These are phyloP conservation scores for Centruroides vittatus DNA, from an alignment of 1,140 invertebrate genomes.

Conservation along the genomic window DNA sequence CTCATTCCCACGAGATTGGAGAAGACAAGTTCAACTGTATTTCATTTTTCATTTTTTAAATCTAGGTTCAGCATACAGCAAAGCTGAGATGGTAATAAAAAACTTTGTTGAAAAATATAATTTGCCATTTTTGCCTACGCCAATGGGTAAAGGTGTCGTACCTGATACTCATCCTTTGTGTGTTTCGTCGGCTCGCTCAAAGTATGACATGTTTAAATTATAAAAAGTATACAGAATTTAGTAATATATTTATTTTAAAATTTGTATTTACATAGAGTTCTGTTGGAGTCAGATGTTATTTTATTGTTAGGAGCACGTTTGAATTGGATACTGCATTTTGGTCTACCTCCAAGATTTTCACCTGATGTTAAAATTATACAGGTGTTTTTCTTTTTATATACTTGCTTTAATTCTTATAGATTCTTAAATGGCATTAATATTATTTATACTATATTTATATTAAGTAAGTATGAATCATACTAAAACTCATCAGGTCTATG, in stretches of 20 bases:
- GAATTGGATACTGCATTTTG: constrained; percentile 98
- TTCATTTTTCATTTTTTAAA: not conserved
- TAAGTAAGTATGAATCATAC: too few species aligned
- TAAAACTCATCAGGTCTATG: too few species aligned
- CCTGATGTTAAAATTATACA: constrained; percentile 78
- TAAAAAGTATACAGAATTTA: too few species aligned
- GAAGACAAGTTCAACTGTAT: too few species aligned
- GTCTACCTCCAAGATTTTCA: constrained; percentile 66
- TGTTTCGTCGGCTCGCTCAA: constrained; percentile 70
- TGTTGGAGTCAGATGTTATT: constrained; percentile 76
- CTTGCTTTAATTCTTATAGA: too few species aligned
- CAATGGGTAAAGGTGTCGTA: constrained; percentile 93
- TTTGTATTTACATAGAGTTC: constrained; percentile 36
- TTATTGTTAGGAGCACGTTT: constrained; percentile 76
- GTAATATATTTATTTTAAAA: constrained; percentile 18
- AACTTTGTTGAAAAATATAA: constrained; percentile 52
- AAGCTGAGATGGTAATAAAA: constrained; percentile 52
- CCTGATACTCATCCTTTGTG: constrained; percentile 60
- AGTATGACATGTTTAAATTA: constrained; percentile 19
- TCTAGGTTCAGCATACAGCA: constrained; percentile 58
- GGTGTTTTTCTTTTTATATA: constrained; percentile 30
- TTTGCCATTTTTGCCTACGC: constrained; percentile 81
- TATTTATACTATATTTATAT: too few species aligned
- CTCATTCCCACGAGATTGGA: too few species aligned
- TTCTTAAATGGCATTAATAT: too few species aligned